A percentile compares a stretch with the other conserved stretches of the same genome.
Evolutionary conservation across 2,113 vertebrate genomes (phyloP).

Genomic region (Myrmophylax atrothorax): DNA sequence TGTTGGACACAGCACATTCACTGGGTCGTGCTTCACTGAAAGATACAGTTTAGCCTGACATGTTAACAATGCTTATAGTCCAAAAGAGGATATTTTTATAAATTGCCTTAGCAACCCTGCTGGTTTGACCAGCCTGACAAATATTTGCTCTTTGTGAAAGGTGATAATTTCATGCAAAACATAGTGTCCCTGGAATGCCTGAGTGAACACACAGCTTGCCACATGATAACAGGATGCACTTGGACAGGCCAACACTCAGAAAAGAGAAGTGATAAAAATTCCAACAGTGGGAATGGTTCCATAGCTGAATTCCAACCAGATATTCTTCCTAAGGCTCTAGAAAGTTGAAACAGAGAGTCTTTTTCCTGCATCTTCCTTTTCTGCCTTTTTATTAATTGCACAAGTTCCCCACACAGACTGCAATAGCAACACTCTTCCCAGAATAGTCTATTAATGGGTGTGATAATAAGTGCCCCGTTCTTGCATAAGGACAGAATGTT

Average conservation of each 20-base stretch:
- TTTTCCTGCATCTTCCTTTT: background rate
- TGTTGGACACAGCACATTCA: background rate
- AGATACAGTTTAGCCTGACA: background rate
- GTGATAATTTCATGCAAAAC: background rate
- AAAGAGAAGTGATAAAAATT: background rate
- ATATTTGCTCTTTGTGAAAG: constrained; percentile 12
- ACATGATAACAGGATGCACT: background rate
- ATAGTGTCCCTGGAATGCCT: background rate
- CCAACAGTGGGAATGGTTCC: background rate
- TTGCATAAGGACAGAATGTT: constrained; percentile 45
- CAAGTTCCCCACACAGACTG: background rate
- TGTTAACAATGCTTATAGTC: background rate
- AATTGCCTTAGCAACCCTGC: background rate
- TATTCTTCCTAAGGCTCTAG: background rate
- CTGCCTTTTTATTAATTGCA: constrained; percentile 32
- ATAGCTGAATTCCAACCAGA: background rate
- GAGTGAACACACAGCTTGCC: background rate
- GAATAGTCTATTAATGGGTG: constrained; percentile 24
- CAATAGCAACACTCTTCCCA: constrained; percentile 40
- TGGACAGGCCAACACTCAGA: background rate
- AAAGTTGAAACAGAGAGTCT: background rate
- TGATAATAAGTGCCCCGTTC: background rate
- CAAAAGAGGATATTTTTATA: background rate
- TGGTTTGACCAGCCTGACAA: background rate
- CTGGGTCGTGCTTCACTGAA: background rate